A percentile compares a stretch with the other conserved stretches of the same genome.
phyloP scores from a whole-genome alignment of 2,888 invertebrate species.

The Protophormia terraenovae region DNA sequence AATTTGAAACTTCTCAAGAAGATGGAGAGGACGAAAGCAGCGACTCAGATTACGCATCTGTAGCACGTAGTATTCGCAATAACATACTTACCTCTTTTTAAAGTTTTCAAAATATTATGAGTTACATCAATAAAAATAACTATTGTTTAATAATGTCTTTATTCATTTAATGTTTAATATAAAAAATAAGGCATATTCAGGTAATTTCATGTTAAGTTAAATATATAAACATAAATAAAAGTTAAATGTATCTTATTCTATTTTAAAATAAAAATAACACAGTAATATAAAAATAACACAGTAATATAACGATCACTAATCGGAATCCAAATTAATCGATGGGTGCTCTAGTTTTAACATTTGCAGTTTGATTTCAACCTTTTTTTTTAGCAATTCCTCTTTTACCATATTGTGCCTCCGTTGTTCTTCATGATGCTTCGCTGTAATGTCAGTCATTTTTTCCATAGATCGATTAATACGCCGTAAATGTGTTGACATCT shows the following conservation, averaged over 20 bases:
- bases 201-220: neutral
- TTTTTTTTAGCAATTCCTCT: neutral
- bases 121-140: neutral
- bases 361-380: neutral
- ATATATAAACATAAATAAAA: neutral
- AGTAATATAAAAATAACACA: no score
- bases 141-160: neutral
- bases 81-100: conserved; percentile 9
- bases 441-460: neutral
- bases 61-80: conserved; percentile 8
- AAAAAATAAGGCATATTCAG: neutral
- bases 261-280: no score
- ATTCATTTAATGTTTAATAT: neutral
- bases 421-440: neutral
- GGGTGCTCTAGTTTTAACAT: neutral
- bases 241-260: neutral
- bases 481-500: neutral
- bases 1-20: conserved; percentile 7
- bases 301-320: no score
- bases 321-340: no score
- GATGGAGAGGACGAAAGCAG: conserved; percentile 15
- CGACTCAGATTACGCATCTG: conserved; percentile 15
- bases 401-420: neutral
- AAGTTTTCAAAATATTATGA: neutral
- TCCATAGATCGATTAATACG: neutral